Conservation (phyloP, 2,888 invertebrate species). For the Scaeva pyrastri region DNA sequence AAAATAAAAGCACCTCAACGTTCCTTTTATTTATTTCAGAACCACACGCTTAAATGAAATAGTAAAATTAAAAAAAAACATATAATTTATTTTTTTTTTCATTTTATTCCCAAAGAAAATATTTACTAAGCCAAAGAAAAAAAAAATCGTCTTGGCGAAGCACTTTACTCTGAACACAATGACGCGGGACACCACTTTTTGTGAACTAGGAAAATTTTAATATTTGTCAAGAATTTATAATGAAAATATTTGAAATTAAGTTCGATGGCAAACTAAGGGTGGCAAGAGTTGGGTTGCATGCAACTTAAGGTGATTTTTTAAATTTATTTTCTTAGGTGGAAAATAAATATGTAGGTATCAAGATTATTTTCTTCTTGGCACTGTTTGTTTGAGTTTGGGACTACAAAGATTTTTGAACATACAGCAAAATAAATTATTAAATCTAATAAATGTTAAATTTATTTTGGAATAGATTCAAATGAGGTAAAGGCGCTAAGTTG, state of each 20-base stretch:
- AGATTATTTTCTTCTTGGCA: neutral
- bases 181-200: conserved; percentile 18
- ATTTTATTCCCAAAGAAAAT: conserved; percentile 17
- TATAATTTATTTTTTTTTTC: neutral
- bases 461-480: neutral
- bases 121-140: neutral
- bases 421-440: neutral
- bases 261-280: neutral
- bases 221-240: conserved; percentile 31
- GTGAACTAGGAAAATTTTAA: conserved; percentile 21
- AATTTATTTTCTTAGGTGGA: neutral
- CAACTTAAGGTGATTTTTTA: neutral
- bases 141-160: neutral
- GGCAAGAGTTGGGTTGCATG: neutral
- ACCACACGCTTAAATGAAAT: neutral
- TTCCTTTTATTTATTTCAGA: conserved; percentile 4
- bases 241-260: conserved; percentile 5
- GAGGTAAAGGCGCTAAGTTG: neutral
- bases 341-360: neutral
- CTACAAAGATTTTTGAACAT: neutral
- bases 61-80: neutral
- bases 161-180: neutral
- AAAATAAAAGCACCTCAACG: conserved; percentile 18
- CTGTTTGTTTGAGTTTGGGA: neutral
- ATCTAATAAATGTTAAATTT: conserved; percentile 22